Evolutionary conservation across 2,113 vertebrate genomes (phyloP).

Genomic region (Brachyhypopomus occidentalis): DNA sequence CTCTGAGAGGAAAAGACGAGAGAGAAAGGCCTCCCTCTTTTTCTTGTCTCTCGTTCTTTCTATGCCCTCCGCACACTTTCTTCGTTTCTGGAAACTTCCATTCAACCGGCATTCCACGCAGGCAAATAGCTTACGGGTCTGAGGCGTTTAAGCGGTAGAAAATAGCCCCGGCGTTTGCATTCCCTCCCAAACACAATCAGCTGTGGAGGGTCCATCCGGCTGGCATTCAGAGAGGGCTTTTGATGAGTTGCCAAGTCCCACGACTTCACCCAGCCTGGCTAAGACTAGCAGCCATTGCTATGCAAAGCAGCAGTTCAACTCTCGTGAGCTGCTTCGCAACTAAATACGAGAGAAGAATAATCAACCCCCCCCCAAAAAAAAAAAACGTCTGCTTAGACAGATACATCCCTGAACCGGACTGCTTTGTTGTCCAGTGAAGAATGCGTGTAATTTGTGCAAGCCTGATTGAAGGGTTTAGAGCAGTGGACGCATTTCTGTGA

Average conservation of each 20-base stretch:
- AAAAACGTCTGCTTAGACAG: constrained; percentile 25
- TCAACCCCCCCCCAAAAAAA: constrained; percentile 22
- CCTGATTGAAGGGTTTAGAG: constrained; percentile 50
- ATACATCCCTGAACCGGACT: constrained; percentile 51
- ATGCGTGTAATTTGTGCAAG: constrained; percentile 69
- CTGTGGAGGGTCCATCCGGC: constrained; percentile 65
- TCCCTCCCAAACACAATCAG: constrained; percentile 77
- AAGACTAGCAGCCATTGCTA: constrained; percentile 69
- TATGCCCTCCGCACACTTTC: constrained; percentile 54
- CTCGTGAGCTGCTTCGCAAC: constrained; percentile 44
- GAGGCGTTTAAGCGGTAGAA: constrained; percentile 68
- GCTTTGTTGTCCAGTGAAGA: constrained; percentile 69
- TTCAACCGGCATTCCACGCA: constrained; percentile 63
- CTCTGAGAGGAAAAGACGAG: constrained; percentile 51
- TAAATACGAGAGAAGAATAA: too few species aligned
- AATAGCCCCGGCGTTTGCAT: constrained; percentile 64
- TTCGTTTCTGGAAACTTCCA: constrained; percentile 63
- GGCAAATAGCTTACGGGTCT: constrained; percentile 68
- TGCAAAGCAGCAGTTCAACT: constrained; percentile 72
- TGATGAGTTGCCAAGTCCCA: constrained; percentile 64
- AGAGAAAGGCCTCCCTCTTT: too few species aligned
- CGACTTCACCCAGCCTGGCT: constrained; percentile 65
- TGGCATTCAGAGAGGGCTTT: constrained; percentile 63
- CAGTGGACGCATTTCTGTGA: constrained; percentile 66
- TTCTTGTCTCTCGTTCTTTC: constrained; percentile 62